A percentile compares a stretch with the other conserved stretches of the same genome.
These are phyloP conservation scores for Butorides virescens DNA, from an alignment of 2,113 vertebrate genomes.

Conservation along the genomic window DNA sequence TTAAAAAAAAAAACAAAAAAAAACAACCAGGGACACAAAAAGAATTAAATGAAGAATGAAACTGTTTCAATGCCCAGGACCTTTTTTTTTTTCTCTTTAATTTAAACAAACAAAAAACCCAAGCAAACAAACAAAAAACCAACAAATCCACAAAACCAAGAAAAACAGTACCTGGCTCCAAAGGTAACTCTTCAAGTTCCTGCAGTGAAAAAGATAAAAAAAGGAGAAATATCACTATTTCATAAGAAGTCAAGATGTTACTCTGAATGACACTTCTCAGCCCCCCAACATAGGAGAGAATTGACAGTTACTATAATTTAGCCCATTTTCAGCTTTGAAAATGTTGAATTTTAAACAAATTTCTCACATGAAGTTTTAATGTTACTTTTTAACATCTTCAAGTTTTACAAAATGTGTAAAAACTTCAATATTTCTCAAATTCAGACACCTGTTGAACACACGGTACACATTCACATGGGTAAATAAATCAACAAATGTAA, in stretches of 20 bases:
- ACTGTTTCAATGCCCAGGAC: background rate
- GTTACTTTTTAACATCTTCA: background rate
- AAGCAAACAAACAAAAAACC: background rate
- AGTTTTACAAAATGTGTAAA: background rate
- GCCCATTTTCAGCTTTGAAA: background rate
- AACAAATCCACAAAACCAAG: background rate
- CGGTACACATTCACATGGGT: fast-evolving
- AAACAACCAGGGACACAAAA: background rate
- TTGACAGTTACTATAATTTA: background rate
- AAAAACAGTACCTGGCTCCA: constrained; percentile 90
- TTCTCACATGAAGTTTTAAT: background rate
- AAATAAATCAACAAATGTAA: background rate
- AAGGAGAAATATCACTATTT: background rate
- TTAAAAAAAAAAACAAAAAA: background rate
- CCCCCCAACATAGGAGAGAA: fast-evolving
- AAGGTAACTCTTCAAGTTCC: constrained; percentile 75
- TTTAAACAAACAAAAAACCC: background rate
- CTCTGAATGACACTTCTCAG: background rate
- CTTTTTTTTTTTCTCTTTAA: background rate
- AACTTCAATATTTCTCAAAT: background rate
- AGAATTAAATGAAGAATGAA: constrained; percentile 22
- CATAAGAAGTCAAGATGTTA: background rate
- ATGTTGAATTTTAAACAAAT: fast-evolving
- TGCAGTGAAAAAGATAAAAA: constrained; percentile 33
- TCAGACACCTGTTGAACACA: background rate